Conservation (phyloP, 1,140 invertebrate genomes). For the Helicoverpa zea region DNA sequence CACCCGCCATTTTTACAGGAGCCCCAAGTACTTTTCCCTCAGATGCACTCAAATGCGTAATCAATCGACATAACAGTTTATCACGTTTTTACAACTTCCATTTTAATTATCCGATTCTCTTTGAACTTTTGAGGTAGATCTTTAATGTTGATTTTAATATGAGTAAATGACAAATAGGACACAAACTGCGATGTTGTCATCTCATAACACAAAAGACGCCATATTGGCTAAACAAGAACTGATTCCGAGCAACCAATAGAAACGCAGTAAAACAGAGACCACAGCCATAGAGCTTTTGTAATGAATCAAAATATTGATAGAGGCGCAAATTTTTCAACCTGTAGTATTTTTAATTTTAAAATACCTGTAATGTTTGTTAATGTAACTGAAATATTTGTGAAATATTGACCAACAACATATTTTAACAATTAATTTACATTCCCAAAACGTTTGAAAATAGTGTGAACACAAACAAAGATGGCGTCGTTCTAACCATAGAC, state of each 20-base stretch:
- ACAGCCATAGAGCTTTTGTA: slow-evolving; percentile 58
- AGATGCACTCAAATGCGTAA: slow-evolving; percentile 73
- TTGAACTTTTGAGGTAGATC: slow-evolving; percentile 81
- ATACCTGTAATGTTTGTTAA: no score
- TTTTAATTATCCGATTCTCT: slow-evolving; percentile 71
- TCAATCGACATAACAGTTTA: slow-evolving; percentile 56
- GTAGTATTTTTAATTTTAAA: no score
- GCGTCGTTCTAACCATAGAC: no score
- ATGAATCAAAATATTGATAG: slow-evolving; percentile 1
- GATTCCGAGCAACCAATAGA: slow-evolving; percentile 70
- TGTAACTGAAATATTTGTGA: no score
- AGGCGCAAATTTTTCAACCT: no score
- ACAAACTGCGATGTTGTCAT: slow-evolving; percentile 86
- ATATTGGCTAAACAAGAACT: slow-evolving; percentile 83
- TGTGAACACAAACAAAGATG: no score
- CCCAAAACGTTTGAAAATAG: no score
- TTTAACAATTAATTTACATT: no score
- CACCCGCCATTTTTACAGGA: slow-evolving; percentile 87
- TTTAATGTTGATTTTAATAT: slow-evolving; percentile 74
- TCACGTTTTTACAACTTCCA: slow-evolving; percentile 69
- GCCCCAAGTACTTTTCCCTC: slow-evolving; percentile 80
- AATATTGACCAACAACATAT: no score
- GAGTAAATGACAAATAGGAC: slow-evolving; percentile 81
- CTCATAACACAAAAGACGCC: slow-evolving; percentile 85
- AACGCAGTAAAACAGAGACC: slow-evolving; percentile 48